Conservation (phyloP, 2,797 vertebrate genomes). For the Enteromius argenteus region DNA sequence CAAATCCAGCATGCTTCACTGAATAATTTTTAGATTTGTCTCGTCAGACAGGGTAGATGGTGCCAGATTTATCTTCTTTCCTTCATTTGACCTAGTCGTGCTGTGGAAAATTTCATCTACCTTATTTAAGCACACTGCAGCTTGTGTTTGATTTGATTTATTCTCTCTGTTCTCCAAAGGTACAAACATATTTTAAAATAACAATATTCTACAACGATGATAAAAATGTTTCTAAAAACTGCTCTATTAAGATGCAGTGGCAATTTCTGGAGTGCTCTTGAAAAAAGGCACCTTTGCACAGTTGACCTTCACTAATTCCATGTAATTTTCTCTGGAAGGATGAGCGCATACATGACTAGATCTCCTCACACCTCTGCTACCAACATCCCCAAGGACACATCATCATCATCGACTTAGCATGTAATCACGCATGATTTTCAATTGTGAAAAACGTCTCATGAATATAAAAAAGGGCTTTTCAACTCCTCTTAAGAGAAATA, state of each 20-base stretch:
- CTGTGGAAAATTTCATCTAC: conserved; percentile 10
- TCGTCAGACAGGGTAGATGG: not conserved
- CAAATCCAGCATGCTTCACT: conserved; percentile 5
- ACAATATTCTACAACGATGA: conserved; percentile 1
- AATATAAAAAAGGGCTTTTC: conserved; percentile 21
- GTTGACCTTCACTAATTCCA: conserved; percentile 43
- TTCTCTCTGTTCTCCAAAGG: conserved; percentile 15
- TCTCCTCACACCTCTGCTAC: conserved; percentile 32
- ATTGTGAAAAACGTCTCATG: conserved; percentile 1
- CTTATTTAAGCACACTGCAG: conserved; percentile 10
- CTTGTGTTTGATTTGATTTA: conserved; percentile 25
- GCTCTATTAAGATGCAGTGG: conserved; percentile 19
- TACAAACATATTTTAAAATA: conserved; percentile 10
- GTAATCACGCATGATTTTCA: conserved; percentile 41
- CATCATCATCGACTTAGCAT: conserved; percentile 29
- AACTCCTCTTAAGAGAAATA: not conserved
- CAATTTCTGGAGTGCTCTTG: conserved; percentile 18
- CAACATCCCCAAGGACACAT: conserved; percentile 41
- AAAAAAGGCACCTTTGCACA: conserved; percentile 12
- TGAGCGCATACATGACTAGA: conserved; percentile 5
- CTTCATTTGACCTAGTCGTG: conserved; percentile 13
- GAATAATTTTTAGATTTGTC: not conserved
- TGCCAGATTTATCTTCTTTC: conserved; percentile 19
- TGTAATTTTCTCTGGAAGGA: conserved; percentile 32
- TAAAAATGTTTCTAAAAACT: conserved; percentile 20